Conservation (phyloP, 2,888 invertebrate genomes). For the Drosophila subquinaria region DNA sequence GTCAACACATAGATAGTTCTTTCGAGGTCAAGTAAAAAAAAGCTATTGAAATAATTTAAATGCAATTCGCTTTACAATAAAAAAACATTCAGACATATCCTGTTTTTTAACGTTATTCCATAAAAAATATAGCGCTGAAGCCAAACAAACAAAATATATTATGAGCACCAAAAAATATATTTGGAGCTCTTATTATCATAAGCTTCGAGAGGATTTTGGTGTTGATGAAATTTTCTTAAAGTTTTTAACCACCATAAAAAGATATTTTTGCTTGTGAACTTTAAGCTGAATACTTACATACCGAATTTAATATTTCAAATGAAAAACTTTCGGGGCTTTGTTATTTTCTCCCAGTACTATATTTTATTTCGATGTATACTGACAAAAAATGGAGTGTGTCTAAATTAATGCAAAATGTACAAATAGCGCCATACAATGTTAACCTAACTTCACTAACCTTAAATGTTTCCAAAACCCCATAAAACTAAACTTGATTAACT, state of each 20-base stretch:
- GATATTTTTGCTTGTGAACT: background rate
- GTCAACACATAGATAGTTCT: conserved; percentile 1
- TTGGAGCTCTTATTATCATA: too few relatives aligned
- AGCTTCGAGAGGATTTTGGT: too few relatives aligned
- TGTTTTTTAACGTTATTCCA: too few relatives aligned
- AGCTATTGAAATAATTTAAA: conserved; percentile 8
- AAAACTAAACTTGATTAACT: background rate
- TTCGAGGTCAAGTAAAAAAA: conserved; percentile 15
- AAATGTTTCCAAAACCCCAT: background rate
- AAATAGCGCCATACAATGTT: background rate
- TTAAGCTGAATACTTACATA: too few relatives aligned
- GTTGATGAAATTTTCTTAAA: too few relatives aligned
- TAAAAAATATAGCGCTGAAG: too few relatives aligned
- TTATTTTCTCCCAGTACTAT: background rate
- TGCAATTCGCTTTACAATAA: background rate
- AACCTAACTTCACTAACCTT: conserved; percentile 4
- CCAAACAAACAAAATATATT: too few relatives aligned
- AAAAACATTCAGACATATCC: background rate
- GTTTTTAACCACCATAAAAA: too few relatives aligned
- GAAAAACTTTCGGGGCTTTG: background rate
- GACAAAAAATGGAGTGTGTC: background rate
- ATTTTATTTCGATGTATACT: background rate
- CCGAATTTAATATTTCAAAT: background rate
- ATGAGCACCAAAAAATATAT: too few relatives aligned
- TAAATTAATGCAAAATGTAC: background rate